Evolutionary conservation across 2,113 vertebrate species (phyloP).

Genomic region (Leptosomus discolor): DNA sequence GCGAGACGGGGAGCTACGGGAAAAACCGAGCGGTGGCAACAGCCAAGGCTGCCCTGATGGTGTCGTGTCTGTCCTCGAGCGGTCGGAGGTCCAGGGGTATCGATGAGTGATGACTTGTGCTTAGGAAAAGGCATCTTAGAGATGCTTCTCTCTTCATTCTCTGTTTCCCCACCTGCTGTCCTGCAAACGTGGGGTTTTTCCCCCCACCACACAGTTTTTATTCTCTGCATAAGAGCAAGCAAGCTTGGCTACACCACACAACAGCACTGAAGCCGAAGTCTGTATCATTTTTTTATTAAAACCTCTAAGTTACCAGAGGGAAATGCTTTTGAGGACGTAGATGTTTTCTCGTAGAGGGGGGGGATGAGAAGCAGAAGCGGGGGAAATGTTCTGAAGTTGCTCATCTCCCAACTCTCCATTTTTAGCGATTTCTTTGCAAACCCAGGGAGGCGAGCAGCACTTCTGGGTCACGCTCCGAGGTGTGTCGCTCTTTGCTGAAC

Average conservation of each 20-base stretch:
- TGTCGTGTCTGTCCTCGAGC: accelerated
- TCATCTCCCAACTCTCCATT: accelerated
- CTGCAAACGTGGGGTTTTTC: accelerated
- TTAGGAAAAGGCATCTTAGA: neutral
- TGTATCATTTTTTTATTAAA: accelerated
- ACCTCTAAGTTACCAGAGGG: neutral
- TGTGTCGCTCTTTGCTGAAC: neutral
- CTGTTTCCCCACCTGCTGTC: neutral
- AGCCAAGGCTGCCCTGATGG: neutral
- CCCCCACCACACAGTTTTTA: neutral
- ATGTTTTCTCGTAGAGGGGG: neutral
- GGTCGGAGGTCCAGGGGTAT: neutral
- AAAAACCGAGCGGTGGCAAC: accelerated
- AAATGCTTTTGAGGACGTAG: neutral
- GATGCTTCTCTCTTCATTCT: neutral
- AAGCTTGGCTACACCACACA: neutral
- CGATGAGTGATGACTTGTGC: accelerated
- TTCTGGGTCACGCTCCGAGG: accelerated
- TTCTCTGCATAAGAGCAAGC: neutral
- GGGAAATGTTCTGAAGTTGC: neutral
- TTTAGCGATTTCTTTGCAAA: neutral
- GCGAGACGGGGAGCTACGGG: accelerated
- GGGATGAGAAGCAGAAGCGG: neutral
- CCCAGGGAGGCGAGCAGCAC: neutral
- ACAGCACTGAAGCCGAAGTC: accelerated